Percentiles rank a stretch among this genome's conserved stretches.
Conservation (phyloP, 1,140 invertebrate species). For the Leptinotarsa lineolata region DNA sequence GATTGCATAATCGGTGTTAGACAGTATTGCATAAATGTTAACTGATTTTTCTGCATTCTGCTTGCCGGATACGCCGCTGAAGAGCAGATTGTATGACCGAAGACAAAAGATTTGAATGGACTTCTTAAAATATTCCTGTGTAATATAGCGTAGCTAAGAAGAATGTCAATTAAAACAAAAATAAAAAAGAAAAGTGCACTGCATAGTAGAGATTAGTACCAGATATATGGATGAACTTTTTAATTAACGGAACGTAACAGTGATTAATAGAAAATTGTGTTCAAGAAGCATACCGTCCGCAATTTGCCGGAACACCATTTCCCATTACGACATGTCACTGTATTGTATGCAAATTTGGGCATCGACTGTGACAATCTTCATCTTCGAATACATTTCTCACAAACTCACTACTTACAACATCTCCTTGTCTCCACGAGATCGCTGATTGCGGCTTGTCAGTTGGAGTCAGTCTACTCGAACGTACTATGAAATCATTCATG, state of each 20-base stretch:
- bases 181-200: constrained; percentile 46
- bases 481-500: constrained; percentile 6
- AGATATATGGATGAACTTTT: constrained; percentile 51
- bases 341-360: constrained; percentile 54
- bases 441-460: constrained; percentile 13
- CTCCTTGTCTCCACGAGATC: constrained; percentile 31
- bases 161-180: constrained; percentile 46
- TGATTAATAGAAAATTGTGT: constrained; percentile 55
- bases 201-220: constrained; percentile 45
- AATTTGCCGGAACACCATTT: constrained; percentile 49
- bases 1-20: too few species aligned
- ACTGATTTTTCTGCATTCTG: too few species aligned
- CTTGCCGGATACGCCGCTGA: not conserved
- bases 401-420: constrained; percentile 31
- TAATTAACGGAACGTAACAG: constrained; percentile 56
- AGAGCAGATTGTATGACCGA: not conserved
- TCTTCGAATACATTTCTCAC: constrained; percentile 50
- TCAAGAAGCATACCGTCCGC: constrained; percentile 51
- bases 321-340: constrained; percentile 55
- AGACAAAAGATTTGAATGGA: constrained; percentile 22
- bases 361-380: constrained; percentile 55
- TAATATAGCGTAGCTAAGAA: constrained; percentile 26
- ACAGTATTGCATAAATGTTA: too few species aligned
- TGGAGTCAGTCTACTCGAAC: not conserved
- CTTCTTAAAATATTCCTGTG: not conserved